Percentiles rank a stretch among this genome's conserved stretches.
These are phyloP conservation scores for Eupithecia insigniata DNA, from an alignment of 2,888 invertebrate species.

Conservation along the genomic window DNA sequence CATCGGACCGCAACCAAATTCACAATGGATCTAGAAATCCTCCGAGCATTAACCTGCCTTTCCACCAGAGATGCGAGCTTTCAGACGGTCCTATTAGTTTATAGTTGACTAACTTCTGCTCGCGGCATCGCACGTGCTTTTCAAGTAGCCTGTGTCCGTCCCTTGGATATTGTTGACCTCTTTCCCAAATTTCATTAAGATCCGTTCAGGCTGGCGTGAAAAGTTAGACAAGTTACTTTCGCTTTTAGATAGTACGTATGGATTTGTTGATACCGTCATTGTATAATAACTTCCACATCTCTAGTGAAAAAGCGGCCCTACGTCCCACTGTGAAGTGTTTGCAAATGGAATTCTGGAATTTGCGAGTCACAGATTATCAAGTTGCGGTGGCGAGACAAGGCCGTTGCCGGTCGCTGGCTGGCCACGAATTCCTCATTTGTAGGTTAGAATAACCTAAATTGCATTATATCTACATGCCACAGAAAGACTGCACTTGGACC, in stretches of 20 bases:
- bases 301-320: neutral
- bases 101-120: too few relatives aligned
- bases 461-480: neutral
- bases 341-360: conserved; percentile 54
- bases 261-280: neutral
- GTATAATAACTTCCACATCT: neutral
- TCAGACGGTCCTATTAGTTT: neutral
- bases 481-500: neutral
- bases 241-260: too few relatives aligned
- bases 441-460: conserved; percentile 12
- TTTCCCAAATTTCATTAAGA: too few relatives aligned
- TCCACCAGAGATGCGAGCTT: conserved; percentile 9
- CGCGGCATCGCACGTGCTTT: too few relatives aligned
- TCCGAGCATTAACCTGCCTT: conserved; percentile 20
- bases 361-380: conserved; percentile 11
- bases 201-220: too few relatives aligned
- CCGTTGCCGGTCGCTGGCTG: conserved; percentile 56
- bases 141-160: too few relatives aligned
- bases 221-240: too few relatives aligned
- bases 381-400: conserved; percentile 54
- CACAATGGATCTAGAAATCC: conserved; percentile 21
- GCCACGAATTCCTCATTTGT: conserved; percentile 41
- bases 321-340: conserved; percentile 19
- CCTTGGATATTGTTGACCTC: too few relatives aligned
- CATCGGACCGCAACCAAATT: conserved; percentile 24